These are phyloP conservation scores for Sesia apiformis DNA, from an alignment of 2,888 invertebrate genomes.

Conservation along the genomic window DNA sequence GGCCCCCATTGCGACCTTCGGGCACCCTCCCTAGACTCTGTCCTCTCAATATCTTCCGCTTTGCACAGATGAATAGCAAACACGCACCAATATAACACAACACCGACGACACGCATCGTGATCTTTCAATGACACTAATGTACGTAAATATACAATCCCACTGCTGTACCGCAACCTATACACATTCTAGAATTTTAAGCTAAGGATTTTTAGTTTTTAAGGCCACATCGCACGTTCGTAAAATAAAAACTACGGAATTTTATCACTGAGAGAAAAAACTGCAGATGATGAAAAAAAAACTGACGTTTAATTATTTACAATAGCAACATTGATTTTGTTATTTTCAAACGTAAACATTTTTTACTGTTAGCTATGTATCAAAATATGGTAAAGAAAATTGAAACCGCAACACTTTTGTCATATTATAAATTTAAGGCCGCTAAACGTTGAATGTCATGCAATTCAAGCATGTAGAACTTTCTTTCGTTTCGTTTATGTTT, in stretches of 20 bases:
- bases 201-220: conserved; percentile 35
- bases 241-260: conserved; percentile 26
- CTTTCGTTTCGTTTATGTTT: too few relatives aligned
- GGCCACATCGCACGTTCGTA: conserved; percentile 53
- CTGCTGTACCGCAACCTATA: conserved; percentile 46
- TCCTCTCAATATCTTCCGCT: conserved; percentile 64
- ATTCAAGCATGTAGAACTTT: too few relatives aligned
- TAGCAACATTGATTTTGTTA: too few relatives aligned
- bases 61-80: conserved; percentile 64
- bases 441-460: too few relatives aligned
- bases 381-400: too few relatives aligned
- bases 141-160: conserved; percentile 43
- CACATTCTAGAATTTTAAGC: conserved; percentile 54
- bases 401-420: too few relatives aligned
- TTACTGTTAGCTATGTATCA: too few relatives aligned
- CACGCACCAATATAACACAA: conserved; percentile 70
- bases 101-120: conserved; percentile 70
- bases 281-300: background rate
- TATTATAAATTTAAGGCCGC: too few relatives aligned
- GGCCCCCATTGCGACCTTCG: conserved; percentile 63
- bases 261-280: background rate
- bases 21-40: conserved; percentile 54
- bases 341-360: too few relatives aligned
- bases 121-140: conserved; percentile 58
- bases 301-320: background rate